Evolutionary conservation across 2,888 invertebrate genomes (phyloP), one percentile per base, ranked within the genome.

Genomic region (Agrilus cyanescens): DNA sequence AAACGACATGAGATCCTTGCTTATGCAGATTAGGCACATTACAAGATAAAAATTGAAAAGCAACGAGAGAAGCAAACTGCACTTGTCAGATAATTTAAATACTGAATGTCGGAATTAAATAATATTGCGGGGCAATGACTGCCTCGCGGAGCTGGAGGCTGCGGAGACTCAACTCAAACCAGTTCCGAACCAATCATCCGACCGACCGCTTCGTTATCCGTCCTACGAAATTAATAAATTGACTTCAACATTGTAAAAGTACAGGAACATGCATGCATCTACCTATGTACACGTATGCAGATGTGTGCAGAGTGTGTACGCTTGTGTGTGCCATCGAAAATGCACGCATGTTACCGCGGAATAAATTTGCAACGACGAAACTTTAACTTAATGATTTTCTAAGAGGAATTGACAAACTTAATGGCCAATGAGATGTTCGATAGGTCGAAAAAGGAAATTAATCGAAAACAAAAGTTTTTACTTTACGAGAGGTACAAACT

Each of bases 121-220:
- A 60, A 59, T 62, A 59, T 59, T 54, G 53, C 53, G 49, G 60
- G 61, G 59, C 61, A 60, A 57, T 61, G 62, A 61, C 61, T 61
- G 59, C 50, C 52, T 55, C 55, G 54, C 52, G 51, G 52, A 51
- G 52, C 54, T 52, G 51, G 52, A 51, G 52, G 20, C 20, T 20
- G 50, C 54, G 53, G 56, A n/a, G n/a, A n/a, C n/a, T n/a, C n/a
- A 54, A 53, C 50, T 51, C 50, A 58, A 62, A 62, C 61, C 60
- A 52, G 62, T 54, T 54, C 53, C 51, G 51, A 55, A 55, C 51
- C 58, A 56, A 57, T 57, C 59, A 57, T 51, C 51, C 56, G 48
- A 57, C 58, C 20, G 20, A 57, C 58, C 20, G 20, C 20, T 59
- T 59, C 59, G 59, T 61, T 61, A 61, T 56, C 20, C 20, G 7